These are phyloP conservation scores for Pecten maximus DNA, from an alignment of 2,888 invertebrate genomes.

Conservation along the genomic window DNA sequence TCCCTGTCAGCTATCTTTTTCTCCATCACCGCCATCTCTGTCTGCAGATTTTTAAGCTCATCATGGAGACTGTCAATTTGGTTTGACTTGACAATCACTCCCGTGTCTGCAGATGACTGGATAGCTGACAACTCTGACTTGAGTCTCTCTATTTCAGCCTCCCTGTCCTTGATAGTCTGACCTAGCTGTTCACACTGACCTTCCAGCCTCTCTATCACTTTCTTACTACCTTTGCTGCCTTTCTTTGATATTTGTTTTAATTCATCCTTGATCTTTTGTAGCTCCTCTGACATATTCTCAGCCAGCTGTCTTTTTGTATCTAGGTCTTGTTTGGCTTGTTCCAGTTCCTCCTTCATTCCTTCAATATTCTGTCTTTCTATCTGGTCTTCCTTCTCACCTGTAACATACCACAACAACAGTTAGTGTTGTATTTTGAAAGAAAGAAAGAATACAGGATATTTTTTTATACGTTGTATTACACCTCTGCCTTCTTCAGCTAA, in stretches of 20 bases:
- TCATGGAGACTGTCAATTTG: background rate
- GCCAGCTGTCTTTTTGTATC: slow-evolving; percentile 8
- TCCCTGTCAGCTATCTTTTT: background rate
- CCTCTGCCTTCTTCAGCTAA: no score
- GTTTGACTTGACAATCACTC: background rate
- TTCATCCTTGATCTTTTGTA: background rate
- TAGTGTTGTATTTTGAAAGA: background rate
- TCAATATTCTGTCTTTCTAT: background rate
- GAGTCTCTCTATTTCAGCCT: background rate
- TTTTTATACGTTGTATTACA: no score
- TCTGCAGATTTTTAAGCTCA: background rate
- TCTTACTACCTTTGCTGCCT: background rate
- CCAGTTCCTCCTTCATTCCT: slow-evolving; percentile 36
- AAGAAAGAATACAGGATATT: no score
- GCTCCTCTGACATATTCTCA: background rate
- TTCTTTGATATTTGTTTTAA: background rate
- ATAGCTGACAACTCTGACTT: background rate
- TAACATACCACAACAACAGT: background rate
- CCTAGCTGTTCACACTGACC: background rate
- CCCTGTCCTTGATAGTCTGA: background rate
- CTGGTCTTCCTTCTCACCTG: background rate
- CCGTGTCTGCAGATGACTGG: background rate
- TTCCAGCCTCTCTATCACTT: background rate
- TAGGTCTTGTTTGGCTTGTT: slow-evolving; percentile 44
- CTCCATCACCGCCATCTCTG: background rate